Conservation (phyloP, 1,140 invertebrate species). For the Sarcophaga bullata region DNA sequence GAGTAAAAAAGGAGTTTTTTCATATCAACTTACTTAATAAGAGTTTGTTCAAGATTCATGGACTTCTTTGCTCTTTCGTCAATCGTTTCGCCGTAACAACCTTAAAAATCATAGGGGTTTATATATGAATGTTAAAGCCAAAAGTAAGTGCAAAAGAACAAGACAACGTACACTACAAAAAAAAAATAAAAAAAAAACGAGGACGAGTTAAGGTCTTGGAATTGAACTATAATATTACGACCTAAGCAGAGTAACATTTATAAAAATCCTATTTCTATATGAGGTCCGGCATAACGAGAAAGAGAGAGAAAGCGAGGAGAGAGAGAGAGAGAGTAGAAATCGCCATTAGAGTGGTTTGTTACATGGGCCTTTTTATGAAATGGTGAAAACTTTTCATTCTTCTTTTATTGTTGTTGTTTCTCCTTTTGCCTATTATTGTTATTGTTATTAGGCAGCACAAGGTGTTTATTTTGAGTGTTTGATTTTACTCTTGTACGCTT, state of each 20-base stretch:
- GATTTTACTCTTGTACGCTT: conserved; percentile 6
- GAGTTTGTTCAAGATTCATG: conserved; percentile 2
- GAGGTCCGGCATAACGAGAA: too few species aligned
- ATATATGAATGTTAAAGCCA: not conserved
- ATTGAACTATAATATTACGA: not conserved
- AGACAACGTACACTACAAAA: not conserved
- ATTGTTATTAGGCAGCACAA: not conserved
- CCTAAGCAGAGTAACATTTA: not conserved
- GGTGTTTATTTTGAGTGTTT: conserved; percentile 21
- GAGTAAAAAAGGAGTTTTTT: not conserved
- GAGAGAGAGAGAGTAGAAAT: not conserved
- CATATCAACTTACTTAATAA: not conserved
- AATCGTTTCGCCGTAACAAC: conserved; percentile 28
- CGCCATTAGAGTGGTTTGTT: not conserved
- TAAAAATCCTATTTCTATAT: too few species aligned
- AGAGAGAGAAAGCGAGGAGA: not conserved
- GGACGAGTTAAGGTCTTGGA: conserved; percentile 19
- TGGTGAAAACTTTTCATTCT: not conserved
- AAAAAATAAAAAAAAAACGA: conserved; percentile 21
- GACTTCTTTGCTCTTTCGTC: conserved; percentile 28
- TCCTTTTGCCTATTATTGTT: not conserved
- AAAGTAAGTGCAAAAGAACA: too few species aligned
- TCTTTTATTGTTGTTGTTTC: conserved; percentile 13
- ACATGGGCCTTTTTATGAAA: not conserved
- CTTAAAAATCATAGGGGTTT: conserved; percentile 6